Conservation (phyloP, 2,113 vertebrate genomes). For the Alethe diademata region DNA sequence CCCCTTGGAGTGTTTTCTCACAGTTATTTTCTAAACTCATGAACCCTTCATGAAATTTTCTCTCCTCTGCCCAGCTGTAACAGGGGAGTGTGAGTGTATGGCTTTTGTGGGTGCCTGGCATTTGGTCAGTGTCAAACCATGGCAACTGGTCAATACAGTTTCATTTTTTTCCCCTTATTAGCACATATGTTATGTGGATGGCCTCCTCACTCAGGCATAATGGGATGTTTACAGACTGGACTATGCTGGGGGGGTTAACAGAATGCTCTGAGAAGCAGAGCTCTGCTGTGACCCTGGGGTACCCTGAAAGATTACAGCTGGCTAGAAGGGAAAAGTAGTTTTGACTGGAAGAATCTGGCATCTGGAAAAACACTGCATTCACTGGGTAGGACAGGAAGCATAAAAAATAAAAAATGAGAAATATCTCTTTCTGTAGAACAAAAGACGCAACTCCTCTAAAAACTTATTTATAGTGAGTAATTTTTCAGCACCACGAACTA, state of each 20-base stretch:
- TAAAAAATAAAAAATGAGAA: neutral
- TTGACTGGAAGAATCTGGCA: neutral
- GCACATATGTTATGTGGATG: neutral
- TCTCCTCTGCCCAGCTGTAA: neutral
- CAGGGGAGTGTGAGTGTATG: neutral
- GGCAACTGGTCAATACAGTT: neutral
- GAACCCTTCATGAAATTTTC: neutral
- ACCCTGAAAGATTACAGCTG: neutral
- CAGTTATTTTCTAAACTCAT: neutral
- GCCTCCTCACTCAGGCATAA: neutral
- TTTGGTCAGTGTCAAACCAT: neutral
- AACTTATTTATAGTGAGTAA: neutral
- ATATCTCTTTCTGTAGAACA: neutral
- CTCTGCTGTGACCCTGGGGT: neutral
- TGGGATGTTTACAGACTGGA: neutral
- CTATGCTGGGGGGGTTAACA: neutral
- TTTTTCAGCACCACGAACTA: neutral
- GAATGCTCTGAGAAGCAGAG: neutral
- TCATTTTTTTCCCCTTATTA: neutral
- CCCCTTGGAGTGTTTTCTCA: neutral
- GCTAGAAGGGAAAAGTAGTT: neutral
- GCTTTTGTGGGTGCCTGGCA: neutral
- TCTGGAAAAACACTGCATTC: neutral
- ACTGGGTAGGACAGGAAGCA: neutral
- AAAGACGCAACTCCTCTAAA: accelerated